Evolutionary conservation across 2,797 vertebrate genomes (phyloP).

Genomic region (Zenarchopterus dispar): DNA sequence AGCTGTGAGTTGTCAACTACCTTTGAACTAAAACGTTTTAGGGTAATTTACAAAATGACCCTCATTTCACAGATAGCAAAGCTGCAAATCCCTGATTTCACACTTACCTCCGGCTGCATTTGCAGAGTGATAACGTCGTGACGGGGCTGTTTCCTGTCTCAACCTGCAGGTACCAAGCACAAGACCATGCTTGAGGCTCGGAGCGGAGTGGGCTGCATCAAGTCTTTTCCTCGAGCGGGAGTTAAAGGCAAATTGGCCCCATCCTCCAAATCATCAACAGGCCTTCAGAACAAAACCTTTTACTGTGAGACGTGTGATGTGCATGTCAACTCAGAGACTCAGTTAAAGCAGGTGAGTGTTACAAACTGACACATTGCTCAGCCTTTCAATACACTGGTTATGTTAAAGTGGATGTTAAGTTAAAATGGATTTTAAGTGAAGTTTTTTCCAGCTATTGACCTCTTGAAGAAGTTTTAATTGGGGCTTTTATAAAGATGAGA

Average conservation of each 20-base stretch:
- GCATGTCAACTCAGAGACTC: conserved; percentile 98
- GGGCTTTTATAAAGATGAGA: no score
- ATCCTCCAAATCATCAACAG: conserved; percentile 85
- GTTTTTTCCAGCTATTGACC: neutral
- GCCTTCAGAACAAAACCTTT: conserved; percentile 98
- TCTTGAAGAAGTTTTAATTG: neutral
- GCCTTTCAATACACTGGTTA: neutral
- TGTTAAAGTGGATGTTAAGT: no score
- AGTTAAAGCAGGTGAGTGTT: conserved; percentile 92
- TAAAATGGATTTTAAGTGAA: neutral
- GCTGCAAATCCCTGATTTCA: neutral
- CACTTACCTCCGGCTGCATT: neutral
- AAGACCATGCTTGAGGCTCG: conserved; percentile 99
- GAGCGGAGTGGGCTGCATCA: conserved; percentile 93
- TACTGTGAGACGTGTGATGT: conserved; percentile 99
- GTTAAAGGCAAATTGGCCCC: conserved; percentile 90
- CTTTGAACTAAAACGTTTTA: conserved; percentile 11
- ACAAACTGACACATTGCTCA: neutral
- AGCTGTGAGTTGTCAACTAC: neutral
- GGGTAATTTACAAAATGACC: conserved; percentile 19
- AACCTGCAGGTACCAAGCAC: conserved; percentile 93
- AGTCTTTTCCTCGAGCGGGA: conserved; percentile 94
- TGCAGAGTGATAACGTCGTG: neutral
- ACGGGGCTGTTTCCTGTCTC: conserved; percentile 14
- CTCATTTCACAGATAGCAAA: conserved; percentile 3